Conservation (phyloP, 1,140 invertebrate genomes). For the Anastatus disparis region DNA sequence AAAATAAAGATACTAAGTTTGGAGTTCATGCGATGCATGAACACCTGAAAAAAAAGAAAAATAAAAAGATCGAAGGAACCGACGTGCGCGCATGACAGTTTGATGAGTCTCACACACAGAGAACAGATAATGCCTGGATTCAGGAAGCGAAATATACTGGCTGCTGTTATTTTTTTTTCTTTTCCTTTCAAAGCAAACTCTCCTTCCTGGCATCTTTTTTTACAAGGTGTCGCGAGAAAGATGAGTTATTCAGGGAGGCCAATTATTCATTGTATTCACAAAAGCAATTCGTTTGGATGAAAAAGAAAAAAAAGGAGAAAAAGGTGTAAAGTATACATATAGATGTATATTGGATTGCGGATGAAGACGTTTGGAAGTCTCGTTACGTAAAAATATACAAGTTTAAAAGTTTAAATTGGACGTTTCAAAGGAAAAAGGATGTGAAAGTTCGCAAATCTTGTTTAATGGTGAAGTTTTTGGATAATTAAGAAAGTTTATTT, state of each 20-base stretch:
- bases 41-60: not conserved
- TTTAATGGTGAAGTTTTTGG: no score
- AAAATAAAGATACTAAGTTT: not conserved
- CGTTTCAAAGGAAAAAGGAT: no score
- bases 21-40: not conserved
- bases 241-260: not conserved
- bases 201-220: not conserved
- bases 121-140: not conserved
- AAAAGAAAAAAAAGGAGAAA: no score
- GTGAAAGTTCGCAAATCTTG: no score
- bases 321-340: no score
- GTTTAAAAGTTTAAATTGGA: no score
- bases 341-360: no score
- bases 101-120: constrained; percentile 1
- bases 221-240: not conserved
- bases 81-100: not conserved
- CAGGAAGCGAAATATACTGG: not conserved
- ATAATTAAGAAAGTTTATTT: no score
- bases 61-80: no score
- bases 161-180: not conserved
- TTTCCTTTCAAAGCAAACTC: not conserved
- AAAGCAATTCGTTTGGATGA: no score
- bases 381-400: no score
- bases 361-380: no score
- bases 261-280: constrained; percentile 2